Percentiles rank a stretch among this genome's conserved stretches.
Evolutionary conservation across 92 coral and sea anemone species (phyloP).

Genomic region (Epizoanthus illoricatus): DNA sequence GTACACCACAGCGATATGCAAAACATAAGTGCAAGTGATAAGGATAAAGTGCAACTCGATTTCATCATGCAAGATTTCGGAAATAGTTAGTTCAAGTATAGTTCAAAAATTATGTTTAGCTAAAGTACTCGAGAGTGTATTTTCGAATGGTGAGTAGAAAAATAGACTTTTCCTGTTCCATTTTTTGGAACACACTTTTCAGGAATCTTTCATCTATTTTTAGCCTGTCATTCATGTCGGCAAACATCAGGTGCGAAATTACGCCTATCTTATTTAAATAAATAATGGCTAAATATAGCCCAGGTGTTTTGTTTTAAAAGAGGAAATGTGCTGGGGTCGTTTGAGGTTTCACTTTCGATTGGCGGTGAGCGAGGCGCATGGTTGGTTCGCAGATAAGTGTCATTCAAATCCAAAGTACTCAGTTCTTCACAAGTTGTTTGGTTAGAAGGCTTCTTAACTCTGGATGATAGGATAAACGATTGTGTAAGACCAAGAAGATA

Average conservation of each 20-base stretch:
- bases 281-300: slow-evolving; percentile 38
- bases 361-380: background rate
- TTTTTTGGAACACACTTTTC: background rate
- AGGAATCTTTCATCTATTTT: slow-evolving; percentile 9
- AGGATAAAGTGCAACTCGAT: no score
- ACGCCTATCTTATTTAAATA: slow-evolving; percentile 33
- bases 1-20: no score
- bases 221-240: slow-evolving; percentile 17
- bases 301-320: slow-evolving; percentile 21
- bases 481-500: background rate
- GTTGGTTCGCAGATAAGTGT: no score
- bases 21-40: no score
- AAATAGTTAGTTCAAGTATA: no score
- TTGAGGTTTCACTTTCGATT: slow-evolving; percentile 18
- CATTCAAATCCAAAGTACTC: no score
- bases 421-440: background rate
- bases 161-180: background rate
- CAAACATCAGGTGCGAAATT: background rate
- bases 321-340: slow-evolving; percentile 7
- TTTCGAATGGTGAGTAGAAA: no score
- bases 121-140: no score
- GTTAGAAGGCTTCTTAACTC: background rate
- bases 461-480: background rate
- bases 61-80: no score
- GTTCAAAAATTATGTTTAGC: no score